Evolutionary conservation across 2,797 vertebrate species (phyloP).

Genomic region (Buceros bicornis): DNA sequence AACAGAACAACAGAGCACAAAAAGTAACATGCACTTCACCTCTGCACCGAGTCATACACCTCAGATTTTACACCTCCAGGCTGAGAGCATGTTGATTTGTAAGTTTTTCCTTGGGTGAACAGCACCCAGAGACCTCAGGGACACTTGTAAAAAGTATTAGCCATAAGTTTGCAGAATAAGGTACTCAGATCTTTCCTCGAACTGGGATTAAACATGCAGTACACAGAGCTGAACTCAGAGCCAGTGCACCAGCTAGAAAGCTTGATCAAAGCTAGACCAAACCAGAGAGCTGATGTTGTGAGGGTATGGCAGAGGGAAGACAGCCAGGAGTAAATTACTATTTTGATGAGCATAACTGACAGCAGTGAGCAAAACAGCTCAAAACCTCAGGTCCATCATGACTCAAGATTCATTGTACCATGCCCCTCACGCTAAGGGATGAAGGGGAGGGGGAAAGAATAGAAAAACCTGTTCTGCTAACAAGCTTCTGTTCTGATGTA

Average conservation of each 20-base stretch:
- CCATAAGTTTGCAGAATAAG: not conserved
- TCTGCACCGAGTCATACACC: not conserved
- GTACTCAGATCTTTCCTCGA: not conserved
- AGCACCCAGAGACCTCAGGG: not conserved
- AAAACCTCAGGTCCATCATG: not conserved
- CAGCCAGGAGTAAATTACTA: conserved; percentile 1
- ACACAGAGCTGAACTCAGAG: not conserved
- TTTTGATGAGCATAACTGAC: not conserved
- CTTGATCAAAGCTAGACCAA: not conserved
- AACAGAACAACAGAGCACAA: not conserved
- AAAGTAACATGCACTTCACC: not conserved
- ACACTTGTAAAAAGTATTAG: not conserved
- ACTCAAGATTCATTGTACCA: conserved; percentile 1
- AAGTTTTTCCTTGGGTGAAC: not conserved
- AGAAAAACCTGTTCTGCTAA: not conserved
- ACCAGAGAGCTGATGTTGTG: not conserved
- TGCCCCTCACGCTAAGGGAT: not conserved
- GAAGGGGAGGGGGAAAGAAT: not conserved
- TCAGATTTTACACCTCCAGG: not conserved
- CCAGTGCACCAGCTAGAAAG: not conserved
- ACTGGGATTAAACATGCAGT: not conserved
- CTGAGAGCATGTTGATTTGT: not conserved
- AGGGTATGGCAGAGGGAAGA: not conserved
- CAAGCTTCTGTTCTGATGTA: not conserved
- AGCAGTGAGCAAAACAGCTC: not conserved